Percentiles rank a stretch among this genome's conserved stretches.
These are phyloP conservation scores for Caenorhabditis sp. DNA, from an alignment of 2,888 invertebrate genomes.

Conservation along the genomic window DNA sequence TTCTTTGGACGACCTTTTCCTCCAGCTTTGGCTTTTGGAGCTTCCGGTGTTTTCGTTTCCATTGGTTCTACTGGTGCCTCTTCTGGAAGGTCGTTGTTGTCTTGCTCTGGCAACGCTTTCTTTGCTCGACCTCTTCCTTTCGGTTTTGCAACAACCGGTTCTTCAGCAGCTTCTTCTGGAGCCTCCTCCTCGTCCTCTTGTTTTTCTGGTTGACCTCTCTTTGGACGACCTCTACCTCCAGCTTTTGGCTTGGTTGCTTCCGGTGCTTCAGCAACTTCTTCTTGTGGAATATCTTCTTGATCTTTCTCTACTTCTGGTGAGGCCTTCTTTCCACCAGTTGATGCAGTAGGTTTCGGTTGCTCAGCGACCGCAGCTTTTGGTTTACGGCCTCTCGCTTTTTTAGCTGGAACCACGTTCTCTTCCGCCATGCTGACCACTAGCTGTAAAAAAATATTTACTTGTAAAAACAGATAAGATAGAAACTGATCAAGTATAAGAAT, in stretches of 20 bases:
- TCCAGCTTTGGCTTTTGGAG: too few species aligned
- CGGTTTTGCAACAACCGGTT: too few species aligned
- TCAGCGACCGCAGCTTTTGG: neutral
- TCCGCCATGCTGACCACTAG: neutral
- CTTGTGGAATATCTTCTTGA: neutral
- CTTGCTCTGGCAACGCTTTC: neutral
- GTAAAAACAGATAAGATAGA: neutral
- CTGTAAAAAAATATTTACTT: neutral
- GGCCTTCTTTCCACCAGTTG: neutral
- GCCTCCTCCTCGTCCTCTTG: too few species aligned
- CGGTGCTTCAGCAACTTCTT: neutral
- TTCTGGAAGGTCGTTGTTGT: too few species aligned
- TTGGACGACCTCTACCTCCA: too few species aligned
- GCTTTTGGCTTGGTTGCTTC: neutral
- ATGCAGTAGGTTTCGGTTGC: neutral
- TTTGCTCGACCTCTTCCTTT: neutral
- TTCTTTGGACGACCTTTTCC: too few species aligned
- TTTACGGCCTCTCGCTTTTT: neutral
- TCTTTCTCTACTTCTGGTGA: neutral
- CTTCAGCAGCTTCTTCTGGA: too few species aligned
- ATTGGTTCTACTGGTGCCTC: too few species aligned
- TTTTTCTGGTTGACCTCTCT: too few species aligned
- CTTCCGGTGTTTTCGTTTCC: too few species aligned
- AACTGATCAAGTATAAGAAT: too few species aligned
- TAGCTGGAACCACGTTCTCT: neutral